phyloP scores from a whole-genome alignment of 2,888 invertebrate species.

The Willowsia nigromaculata region DNA sequence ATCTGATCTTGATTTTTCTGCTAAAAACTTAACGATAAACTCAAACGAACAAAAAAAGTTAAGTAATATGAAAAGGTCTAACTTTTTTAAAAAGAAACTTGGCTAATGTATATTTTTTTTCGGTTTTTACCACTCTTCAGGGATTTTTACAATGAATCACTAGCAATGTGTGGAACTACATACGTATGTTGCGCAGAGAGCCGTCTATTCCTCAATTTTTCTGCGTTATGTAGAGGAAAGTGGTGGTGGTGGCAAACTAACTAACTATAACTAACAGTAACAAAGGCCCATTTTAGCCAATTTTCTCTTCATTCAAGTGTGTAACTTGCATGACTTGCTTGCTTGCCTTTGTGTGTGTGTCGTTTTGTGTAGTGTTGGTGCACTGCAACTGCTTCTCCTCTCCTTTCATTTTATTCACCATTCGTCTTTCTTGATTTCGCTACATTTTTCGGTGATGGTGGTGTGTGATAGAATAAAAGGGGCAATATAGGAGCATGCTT shows the following conservation, averaged over 20 bases:
- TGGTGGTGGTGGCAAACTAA: background rate
- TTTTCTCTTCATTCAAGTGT: conserved; percentile 32
- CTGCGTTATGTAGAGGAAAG: background rate
- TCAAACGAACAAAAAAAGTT: background rate
- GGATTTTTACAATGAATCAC: conserved; percentile 22
- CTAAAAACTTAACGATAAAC: conserved; percentile 12
- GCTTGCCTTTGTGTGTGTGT: background rate
- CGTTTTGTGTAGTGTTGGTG: background rate
- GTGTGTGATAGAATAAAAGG: background rate
- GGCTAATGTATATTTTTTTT: background rate
- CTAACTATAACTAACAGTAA: conserved; percentile 12
- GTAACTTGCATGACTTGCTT: conserved; percentile 16
- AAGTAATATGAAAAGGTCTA: background rate
- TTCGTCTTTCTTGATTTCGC: background rate
- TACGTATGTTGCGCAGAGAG: background rate
- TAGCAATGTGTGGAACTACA: no score
- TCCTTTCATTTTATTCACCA: background rate
- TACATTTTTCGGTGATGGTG: background rate
- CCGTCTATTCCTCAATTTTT: background rate
- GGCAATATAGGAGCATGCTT: background rate
- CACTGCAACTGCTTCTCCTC: background rate
- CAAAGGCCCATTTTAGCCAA: conserved; percentile 23
- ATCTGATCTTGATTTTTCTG: background rate
- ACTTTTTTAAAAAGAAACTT: background rate
- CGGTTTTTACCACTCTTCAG: conserved; percentile 1